These are phyloP conservation scores for Tetrax tetrax DNA, from an alignment of 2,113 vertebrate species.

Conservation along the genomic window DNA sequence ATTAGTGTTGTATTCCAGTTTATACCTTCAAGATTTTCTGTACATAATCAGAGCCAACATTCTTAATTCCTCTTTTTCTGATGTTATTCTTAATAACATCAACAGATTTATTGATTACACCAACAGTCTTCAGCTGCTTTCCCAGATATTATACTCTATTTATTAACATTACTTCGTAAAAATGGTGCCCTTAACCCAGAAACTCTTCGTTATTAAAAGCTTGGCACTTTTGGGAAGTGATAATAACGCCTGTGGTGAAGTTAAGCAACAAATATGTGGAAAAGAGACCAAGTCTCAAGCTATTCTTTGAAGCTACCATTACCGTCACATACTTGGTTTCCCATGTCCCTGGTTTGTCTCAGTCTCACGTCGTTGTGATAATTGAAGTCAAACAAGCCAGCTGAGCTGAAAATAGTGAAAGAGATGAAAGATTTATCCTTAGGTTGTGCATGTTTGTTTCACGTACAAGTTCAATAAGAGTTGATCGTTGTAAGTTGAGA, in stretches of 20 bases:
- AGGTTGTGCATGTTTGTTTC: neutral
- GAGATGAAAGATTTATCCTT: neutral
- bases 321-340: neutral
- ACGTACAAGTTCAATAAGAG: neutral
- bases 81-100: neutral
- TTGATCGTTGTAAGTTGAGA: neutral
- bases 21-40: neutral
- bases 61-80: neutral
- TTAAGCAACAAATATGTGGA: neutral
- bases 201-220: neutral
- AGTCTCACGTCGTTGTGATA: neutral
- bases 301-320: neutral
- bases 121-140: neutral
- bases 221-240: neutral
- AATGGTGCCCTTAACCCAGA: neutral
- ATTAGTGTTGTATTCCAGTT: neutral
- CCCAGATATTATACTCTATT: neutral
- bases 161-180: neutral
- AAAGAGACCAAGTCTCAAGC: neutral
- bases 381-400: neutral
- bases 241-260: neutral
- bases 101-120: neutral
- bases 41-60: neutral
- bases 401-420: neutral
- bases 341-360: neutral